Percentiles rank a stretch among this genome's conserved stretches.
Conservation (phyloP, 2,797 vertebrate genomes). For the Hippocampus kuda region DNA sequence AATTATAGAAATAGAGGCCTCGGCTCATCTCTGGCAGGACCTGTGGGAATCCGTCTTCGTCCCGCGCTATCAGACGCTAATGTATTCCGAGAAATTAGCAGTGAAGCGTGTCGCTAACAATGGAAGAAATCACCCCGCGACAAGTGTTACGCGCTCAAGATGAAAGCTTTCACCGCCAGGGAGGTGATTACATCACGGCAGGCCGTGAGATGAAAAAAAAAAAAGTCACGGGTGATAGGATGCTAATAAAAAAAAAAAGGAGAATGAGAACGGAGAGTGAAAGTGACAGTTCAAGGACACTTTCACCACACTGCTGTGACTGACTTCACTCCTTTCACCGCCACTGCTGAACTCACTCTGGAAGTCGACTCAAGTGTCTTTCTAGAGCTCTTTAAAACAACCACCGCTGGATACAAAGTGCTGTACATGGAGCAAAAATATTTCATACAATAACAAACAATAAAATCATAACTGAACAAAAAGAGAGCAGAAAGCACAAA, state of each 20-base stretch:
- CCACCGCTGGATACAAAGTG: no score
- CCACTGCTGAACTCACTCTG: neutral
- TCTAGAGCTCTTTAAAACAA: no score
- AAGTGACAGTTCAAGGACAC: constrained; percentile 50
- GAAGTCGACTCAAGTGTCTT: neutral
- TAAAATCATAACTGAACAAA: no score
- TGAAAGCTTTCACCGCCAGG: constrained; percentile 26
- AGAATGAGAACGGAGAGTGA: constrained; percentile 28
- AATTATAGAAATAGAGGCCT: constrained; percentile 3
- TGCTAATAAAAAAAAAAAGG: constrained; percentile 20
- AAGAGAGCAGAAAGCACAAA: no score
- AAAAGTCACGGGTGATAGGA: constrained; percentile 14
- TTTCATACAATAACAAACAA: no score
- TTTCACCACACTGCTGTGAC: constrained; percentile 16
- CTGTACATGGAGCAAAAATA: no score
- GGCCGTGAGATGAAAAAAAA: constrained; percentile 12
- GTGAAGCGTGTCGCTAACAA: neutral
- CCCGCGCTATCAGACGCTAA: neutral
- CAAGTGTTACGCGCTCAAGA: constrained; percentile 16
- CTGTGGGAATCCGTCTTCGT: constrained; percentile 1
- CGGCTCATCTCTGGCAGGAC: neutral
- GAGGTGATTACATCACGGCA: constrained; percentile 25
- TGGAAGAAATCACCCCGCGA: constrained; percentile 1
- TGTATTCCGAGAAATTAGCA: constrained; percentile 3
- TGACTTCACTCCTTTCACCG: neutral